These are phyloP conservation scores for Alauda arvensis DNA, from an alignment of 2,797 vertebrate genomes.

Conservation along the genomic window DNA sequence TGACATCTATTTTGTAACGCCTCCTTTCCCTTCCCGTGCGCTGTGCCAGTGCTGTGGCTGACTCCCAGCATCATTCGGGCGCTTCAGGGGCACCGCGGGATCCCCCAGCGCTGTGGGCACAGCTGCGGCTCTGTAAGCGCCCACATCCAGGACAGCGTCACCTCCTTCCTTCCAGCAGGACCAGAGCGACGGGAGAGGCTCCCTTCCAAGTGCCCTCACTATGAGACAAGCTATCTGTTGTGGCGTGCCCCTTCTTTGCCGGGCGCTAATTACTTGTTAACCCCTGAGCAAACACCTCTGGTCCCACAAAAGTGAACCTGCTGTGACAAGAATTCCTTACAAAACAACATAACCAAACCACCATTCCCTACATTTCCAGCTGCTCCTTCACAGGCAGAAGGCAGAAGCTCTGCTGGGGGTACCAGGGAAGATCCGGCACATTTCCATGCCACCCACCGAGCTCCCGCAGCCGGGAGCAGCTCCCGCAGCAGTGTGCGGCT, in stretches of 20 bases:
- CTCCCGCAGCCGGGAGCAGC: background rate
- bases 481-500: background rate
- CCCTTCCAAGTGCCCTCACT: background rate
- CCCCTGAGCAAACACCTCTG: background rate
- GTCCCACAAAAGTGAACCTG: background rate
- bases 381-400: background rate
- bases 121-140: accelerated
- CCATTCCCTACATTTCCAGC: background rate
- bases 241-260: background rate
- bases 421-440: background rate
- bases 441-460: background rate
- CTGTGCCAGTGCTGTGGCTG: accelerated
- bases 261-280: background rate
- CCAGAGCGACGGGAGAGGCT: background rate
- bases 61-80: accelerated
- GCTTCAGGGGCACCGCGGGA: accelerated
- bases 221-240: background rate
- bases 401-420: background rate
- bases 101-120: accelerated
- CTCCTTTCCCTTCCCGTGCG: too few relatives aligned
- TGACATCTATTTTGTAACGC: accelerated
- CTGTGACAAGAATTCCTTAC: background rate
- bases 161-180: background rate
- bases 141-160: accelerated
- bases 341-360: background rate